Percentiles rank a stretch among this genome's conserved stretches.
Evolutionary conservation across 1,140 invertebrate genomes (phyloP).

Genomic region (Argopecten irradians): DNA sequence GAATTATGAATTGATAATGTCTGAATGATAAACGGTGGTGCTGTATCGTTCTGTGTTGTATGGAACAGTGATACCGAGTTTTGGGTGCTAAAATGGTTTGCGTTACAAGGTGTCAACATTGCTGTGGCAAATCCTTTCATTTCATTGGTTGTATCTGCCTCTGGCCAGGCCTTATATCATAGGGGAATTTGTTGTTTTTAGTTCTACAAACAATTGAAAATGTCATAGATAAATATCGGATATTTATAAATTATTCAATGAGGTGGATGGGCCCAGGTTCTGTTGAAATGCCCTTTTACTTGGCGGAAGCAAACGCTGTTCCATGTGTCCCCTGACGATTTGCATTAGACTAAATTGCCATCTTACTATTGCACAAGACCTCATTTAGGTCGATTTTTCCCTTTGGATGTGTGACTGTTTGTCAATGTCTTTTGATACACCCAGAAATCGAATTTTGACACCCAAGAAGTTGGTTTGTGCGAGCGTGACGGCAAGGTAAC

Average conservation of each 20-base stretch:
- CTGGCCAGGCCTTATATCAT: background rate
- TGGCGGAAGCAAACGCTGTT: background rate
- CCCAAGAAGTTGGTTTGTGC: conserved; percentile 7
- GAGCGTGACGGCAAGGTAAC: background rate
- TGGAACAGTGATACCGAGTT: background rate
- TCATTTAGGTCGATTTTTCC: conserved; percentile 21
- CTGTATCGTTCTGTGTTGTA: background rate
- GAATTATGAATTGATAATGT: background rate
- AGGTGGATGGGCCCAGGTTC: background rate
- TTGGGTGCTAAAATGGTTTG: background rate
- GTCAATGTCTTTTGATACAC: conserved; percentile 11
- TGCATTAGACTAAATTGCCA: conserved; percentile 1
- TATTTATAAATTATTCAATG: background rate
- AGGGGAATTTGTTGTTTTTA: background rate
- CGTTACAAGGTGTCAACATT: background rate
- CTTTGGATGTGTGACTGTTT: conserved; percentile 1
- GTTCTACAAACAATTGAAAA: background rate
- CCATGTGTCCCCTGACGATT: background rate
- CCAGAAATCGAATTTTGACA: conserved; percentile 22
- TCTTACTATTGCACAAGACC: conserved; percentile 16
- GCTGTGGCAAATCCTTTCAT: background rate
- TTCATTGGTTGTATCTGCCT: background rate
- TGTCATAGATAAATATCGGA: background rate
- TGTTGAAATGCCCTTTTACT: conserved; percentile 17
- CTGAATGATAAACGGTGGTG: background rate